Base-by-base conservation (phyloP, 2,888 invertebrate species). In the Doris montereyensis region DNA sequence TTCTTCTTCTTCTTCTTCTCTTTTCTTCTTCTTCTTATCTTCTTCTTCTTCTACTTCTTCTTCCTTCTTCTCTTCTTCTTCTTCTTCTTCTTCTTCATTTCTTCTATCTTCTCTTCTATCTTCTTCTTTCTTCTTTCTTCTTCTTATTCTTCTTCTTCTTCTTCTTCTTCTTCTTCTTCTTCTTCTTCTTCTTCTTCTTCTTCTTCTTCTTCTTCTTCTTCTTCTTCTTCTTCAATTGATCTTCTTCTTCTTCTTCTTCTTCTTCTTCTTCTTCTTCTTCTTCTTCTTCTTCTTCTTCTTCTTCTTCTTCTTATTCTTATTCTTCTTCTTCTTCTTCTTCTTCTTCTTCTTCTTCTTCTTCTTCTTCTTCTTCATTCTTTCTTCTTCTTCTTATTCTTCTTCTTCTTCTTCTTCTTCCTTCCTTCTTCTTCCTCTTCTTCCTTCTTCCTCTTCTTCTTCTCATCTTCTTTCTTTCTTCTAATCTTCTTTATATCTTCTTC, bases 381-480 rank as follows among this genome's bases (percentile, higher is more conserved):
- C 52, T 34, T 67, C 2, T 67, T 26, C 28, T 28, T 71, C 34
- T 71, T 8, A 17, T 34, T 71, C 8, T 71, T 30, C 35, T 21
- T 74, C 74, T 74, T 52, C 35, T 21, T 28, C 74, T 60, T 24
- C 32, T n/a, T 74, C 74, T 74, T 21, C 35, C 24, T 74, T 30
- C 60, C 60, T 32, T 21, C 32, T 21, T 74, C 34, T 21, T 28
- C 60, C 62, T 74, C 28, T 32, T 17, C 60, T 8, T 34, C 34
- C 60, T 21, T 30, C 60, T 58, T n/a, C n/a, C 30, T 57, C 2
- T 74, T 30, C 28, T 30, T 60, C 26, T 62, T 28, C 4, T 52
- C 32, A 58, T 62, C 17, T 30, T 10, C 35, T 21, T 71, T 10
- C 34, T 10, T 71, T 13, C n/a, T n/a, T n/a, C 30, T 30, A 17